phyloP scores from a whole-genome alignment of 2,113 vertebrate genomes.

The Spea bombifrons region DNA sequence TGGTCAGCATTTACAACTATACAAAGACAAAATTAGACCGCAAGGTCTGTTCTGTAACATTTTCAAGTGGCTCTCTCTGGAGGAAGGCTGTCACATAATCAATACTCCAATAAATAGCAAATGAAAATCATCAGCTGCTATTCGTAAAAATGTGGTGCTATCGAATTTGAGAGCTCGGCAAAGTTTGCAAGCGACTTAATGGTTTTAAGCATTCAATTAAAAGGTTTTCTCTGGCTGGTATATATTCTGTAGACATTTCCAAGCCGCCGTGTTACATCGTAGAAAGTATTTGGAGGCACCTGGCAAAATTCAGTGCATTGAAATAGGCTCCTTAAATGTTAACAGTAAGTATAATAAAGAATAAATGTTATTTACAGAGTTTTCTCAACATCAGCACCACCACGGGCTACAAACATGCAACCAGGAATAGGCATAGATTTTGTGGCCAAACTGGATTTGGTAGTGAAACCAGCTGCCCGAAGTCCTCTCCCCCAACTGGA shows the following conservation, averaged over 20 bases:
- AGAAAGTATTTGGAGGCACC: too few relatives aligned
- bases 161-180: slow-evolving; percentile 15
- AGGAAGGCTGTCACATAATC: slow-evolving; percentile 52
- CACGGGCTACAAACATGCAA: too few relatives aligned
- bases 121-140: slow-evolving; percentile 50
- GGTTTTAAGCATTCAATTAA: slow-evolving; percentile 51
- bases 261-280: neutral
- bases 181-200: slow-evolving; percentile 51
- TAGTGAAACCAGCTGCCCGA: too few relatives aligned
- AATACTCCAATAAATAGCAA: slow-evolving; percentile 51
- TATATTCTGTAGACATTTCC: slow-evolving; percentile 41
- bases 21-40: neutral
- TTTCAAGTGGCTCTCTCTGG: slow-evolving; percentile 50
- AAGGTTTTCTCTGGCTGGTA: slow-evolving; percentile 39
- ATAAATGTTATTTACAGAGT: too few relatives aligned
- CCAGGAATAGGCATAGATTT: too few relatives aligned
- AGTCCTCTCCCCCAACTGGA: too few relatives aligned
- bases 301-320: too few relatives aligned
- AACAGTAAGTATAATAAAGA: too few relatives aligned
- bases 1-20: slow-evolving; percentile 12
- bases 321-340: too few relatives aligned
- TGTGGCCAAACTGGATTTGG: too few relatives aligned
- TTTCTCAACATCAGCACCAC: too few relatives aligned
- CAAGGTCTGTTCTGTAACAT: slow-evolving; percentile 10
- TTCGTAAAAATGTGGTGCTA: slow-evolving; percentile 38